These are phyloP conservation scores for Thelaira solivaga DNA, from an alignment of 2,888 invertebrate species.

Conservation along the genomic window DNA sequence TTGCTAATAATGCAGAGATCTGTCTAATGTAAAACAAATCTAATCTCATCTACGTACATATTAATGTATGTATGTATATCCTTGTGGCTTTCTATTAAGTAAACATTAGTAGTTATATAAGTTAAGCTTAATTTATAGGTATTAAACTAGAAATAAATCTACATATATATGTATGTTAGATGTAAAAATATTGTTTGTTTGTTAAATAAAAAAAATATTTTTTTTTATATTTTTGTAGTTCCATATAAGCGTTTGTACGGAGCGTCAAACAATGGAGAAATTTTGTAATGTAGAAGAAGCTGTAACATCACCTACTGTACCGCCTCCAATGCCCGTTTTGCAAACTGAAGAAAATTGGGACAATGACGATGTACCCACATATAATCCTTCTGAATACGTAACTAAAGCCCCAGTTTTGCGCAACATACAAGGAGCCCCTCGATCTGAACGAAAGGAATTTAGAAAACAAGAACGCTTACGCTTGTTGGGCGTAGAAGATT, in stretches of 20 bases:
- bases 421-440: constrained; percentile 62
- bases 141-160: no score
- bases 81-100: no score
- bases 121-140: no score
- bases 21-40: no score
- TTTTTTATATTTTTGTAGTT: constrained; percentile 49
- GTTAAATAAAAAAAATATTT: no score
- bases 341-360: constrained; percentile 65
- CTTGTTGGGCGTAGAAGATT: constrained; percentile 35
- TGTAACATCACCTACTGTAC: constrained; percentile 21
- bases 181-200: no score
- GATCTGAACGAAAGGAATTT: constrained; percentile 63
- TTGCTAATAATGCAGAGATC: no score
- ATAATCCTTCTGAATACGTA: constrained; percentile 64
- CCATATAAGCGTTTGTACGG: constrained; percentile 63
- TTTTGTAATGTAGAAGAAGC: constrained; percentile 46
- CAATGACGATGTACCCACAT: constrained; percentile 62
- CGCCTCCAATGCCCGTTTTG: constrained; percentile 43
- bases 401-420: constrained; percentile 64
- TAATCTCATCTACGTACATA: no score
- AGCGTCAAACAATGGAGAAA: constrained; percentile 61
- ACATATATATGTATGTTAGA: no score
- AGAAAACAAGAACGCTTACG: constrained; percentile 64
- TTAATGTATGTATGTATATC: no score
- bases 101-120: no score